A percentile compares a stretch with the other conserved stretches of the same genome.
These are phyloP conservation scores for Gila orcuttii DNA, from an alignment of 2,113 vertebrate genomes.

Conservation along the genomic window DNA sequence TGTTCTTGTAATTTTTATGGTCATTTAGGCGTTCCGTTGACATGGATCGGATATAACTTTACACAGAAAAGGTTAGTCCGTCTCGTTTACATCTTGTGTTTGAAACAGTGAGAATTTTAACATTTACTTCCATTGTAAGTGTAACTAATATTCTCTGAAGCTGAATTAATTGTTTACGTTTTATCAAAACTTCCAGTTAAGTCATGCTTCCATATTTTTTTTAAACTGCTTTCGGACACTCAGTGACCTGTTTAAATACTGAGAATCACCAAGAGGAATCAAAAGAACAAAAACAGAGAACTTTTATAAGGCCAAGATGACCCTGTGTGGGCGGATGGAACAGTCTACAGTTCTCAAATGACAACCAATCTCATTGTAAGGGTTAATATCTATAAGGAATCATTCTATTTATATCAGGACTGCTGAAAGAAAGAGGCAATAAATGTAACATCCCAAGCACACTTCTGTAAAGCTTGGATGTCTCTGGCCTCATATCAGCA, in stretches of 20 bases:
- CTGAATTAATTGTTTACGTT: background rate
- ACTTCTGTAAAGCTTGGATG: background rate
- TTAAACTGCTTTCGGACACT: background rate
- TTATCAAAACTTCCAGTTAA: background rate
- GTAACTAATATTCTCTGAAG: too few relatives aligned
- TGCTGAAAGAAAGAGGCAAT: background rate
- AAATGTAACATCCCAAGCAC: background rate
- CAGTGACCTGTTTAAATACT: background rate
- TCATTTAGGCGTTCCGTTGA: too few relatives aligned
- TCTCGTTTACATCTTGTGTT: too few relatives aligned
- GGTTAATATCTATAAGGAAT: background rate
- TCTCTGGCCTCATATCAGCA: background rate
- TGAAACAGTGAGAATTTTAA: too few relatives aligned
- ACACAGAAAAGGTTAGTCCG: too few relatives aligned
- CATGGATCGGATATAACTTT: too few relatives aligned
- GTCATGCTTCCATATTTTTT: background rate
- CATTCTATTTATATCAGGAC: background rate
- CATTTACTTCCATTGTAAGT: background rate
- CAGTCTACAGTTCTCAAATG: background rate
- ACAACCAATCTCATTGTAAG: background rate
- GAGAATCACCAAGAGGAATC: background rate
- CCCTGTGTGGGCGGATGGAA: background rate
- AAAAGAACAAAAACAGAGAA: conserved; percentile 25
- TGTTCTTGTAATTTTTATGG: too few relatives aligned
- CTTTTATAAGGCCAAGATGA: background rate